Evolutionary conservation across 2,113 vertebrate species (phyloP).

Genomic region (Pangasianodon gigas): DNA sequence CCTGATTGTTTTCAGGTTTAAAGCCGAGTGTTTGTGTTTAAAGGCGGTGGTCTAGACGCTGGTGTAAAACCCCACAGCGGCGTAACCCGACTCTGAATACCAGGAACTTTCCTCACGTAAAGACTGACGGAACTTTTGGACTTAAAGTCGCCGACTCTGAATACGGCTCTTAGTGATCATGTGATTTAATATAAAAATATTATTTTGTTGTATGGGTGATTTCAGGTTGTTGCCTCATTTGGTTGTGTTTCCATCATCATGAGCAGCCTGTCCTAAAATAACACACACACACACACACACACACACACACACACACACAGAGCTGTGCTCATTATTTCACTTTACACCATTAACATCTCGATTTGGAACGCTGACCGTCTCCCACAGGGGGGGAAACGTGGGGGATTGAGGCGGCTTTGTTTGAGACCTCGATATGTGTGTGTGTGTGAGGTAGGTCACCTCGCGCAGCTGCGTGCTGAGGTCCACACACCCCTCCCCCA

Average conservation of each 20-base stretch:
- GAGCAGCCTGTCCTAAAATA: slow-evolving; percentile 2
- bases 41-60: not conserved
- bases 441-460: slow-evolving; percentile 31
- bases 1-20: not conserved
- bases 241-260: not conserved
- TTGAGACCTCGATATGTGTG: slow-evolving; percentile 21
- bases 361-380: slow-evolving; percentile 19
- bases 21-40: not conserved
- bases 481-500: slow-evolving; percentile 49
- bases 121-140: not conserved
- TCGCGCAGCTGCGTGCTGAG: slow-evolving; percentile 26
- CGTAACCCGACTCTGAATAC: not conserved
- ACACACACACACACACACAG: slow-evolving; percentile 35
- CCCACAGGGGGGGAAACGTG: not conserved
- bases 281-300: slow-evolving; percentile 46
- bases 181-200: not conserved
- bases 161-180: not conserved
- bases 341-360: slow-evolving; percentile 36
- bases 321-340: slow-evolving; percentile 32
- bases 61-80: not conserved
- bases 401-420: slow-evolving; percentile 26
- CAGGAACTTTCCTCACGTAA: not conserved
- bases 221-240: slow-evolving; percentile 30
- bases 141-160: not conserved
- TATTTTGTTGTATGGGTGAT: not conserved